Conservation (phyloP, 37 sponge, comb jelly and placozoan species). For the Agelas oroides region DNA sequence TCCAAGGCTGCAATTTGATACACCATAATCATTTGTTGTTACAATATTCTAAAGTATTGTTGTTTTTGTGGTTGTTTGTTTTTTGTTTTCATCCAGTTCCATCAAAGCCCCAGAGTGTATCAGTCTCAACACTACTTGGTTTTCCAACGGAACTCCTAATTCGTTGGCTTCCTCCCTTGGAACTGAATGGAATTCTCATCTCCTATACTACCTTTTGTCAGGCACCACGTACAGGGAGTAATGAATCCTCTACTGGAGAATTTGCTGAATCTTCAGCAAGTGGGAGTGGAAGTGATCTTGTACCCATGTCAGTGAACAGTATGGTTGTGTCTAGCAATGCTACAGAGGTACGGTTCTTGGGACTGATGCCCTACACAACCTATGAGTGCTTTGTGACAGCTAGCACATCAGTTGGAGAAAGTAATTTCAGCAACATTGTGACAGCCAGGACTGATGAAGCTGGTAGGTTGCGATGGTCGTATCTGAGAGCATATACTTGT, state of each 20-base stretch:
- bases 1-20: too few species aligned
- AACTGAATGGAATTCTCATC: background rate
- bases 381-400: conserved; percentile 10
- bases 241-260: too few species aligned
- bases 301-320: too few species aligned
- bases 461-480: background rate
- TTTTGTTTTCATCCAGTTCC: background rate
- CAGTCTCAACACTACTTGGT: background rate
- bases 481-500: too few species aligned
- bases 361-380: background rate
- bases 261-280: background rate
- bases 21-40: too few species aligned
- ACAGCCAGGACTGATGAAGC: background rate
- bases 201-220: background rate
- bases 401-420: background rate
- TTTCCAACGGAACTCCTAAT: background rate
- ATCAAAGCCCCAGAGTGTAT: background rate
- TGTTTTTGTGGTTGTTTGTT: too few species aligned
- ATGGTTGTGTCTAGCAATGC: too few species aligned
- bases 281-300: too few species aligned
- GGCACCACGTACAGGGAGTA: background rate
- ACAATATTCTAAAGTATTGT: too few species aligned
- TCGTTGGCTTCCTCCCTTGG: background rate
- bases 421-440: background rate
- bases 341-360: background rate